Evolutionary conservation across 2,113 vertebrate species (phyloP).

Genomic region (Ellobius talpinus): DNA sequence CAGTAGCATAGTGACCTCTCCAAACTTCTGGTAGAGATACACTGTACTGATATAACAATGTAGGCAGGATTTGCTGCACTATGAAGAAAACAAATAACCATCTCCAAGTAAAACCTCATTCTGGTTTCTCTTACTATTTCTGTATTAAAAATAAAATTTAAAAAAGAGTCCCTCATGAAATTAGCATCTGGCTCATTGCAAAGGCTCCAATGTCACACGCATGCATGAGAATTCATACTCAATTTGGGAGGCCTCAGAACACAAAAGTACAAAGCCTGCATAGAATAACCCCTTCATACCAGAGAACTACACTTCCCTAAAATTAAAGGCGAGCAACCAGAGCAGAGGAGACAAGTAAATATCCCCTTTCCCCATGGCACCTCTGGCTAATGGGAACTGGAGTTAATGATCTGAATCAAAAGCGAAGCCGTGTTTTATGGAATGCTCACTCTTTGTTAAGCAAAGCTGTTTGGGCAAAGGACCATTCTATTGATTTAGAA

Average conservation of each 20-base stretch:
- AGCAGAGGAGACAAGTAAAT: slow-evolving; percentile 84
- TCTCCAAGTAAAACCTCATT: neutral
- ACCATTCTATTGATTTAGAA: slow-evolving; percentile 86
- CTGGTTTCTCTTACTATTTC: neutral
- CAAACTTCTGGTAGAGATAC: neutral
- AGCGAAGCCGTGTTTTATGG: slow-evolving; percentile 84
- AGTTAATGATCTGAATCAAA: slow-evolving; percentile 87
- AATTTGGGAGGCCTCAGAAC: neutral
- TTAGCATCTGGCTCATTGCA: slow-evolving; percentile 4
- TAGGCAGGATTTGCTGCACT: neutral
- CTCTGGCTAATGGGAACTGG: slow-evolving; percentile 83
- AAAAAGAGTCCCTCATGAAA: neutral
- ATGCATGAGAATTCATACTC: neutral
- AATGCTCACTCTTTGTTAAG: slow-evolving; percentile 87
- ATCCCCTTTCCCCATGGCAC: slow-evolving; percentile 79
- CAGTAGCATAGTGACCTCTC: neutral
- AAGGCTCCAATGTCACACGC: neutral
- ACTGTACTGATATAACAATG: neutral
- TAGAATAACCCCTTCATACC: neutral
- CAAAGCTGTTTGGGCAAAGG: slow-evolving; percentile 85
- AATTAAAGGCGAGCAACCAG: slow-evolving; percentile 81
- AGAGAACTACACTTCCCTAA: slow-evolving; percentile 66
- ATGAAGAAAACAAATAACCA: slow-evolving; percentile 18
- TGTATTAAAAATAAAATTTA: neutral
- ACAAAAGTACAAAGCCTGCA: neutral